Evolutionary conservation across 2,113 vertebrate genomes (phyloP), one percentile per base, ranked within the genome.

Genomic region (Ploceus nigricollis): DNA sequence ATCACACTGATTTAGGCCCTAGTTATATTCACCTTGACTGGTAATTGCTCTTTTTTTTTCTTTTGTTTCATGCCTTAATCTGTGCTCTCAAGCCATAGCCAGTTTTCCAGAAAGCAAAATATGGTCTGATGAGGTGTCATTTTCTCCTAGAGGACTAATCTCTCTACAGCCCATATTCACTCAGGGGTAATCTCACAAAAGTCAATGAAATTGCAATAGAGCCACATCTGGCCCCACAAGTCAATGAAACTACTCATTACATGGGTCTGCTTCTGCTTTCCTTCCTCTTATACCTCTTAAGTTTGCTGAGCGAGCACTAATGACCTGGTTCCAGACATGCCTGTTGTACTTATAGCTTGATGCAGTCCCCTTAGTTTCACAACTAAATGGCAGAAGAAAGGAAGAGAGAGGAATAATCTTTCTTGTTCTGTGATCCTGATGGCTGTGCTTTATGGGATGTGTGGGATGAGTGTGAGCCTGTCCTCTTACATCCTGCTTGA

Each of bases 11-110:
- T 90, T 94, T 92, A 69, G 37, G 27, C 56, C 56, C 65, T 95
- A 92, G 69, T 86, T 96, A 84, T 91, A 90, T 69, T 54, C 81
- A 95, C 90, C 93, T 93, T 91, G 75, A 66, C 64, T 89, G 13
- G 21, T 76, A 93, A 95, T 91, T 95, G 68, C n/a, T 86, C 35
- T 63, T 80, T 75, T 60, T 80, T 81, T 94, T 24, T 1, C 28
- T 91, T 91, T 89, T 70, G 39, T 82, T 96, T 95, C n/a, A 31
- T 63, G 17, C 35, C 31, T 39, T 72, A 6, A 54, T 76, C 37
- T 44, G 40, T 70, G 24, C 11, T 71, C 7, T 83, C 45, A 60
- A 88, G 57, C 14, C 7, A 47, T 24, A 85, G 31, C 14, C 44
- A 73, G 19, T 72, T 86, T 77, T 87, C 63, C 75, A 82, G 60